Conservation (phyloP, 2,113 vertebrate genomes). For the Poecilia latipinna region DNA sequence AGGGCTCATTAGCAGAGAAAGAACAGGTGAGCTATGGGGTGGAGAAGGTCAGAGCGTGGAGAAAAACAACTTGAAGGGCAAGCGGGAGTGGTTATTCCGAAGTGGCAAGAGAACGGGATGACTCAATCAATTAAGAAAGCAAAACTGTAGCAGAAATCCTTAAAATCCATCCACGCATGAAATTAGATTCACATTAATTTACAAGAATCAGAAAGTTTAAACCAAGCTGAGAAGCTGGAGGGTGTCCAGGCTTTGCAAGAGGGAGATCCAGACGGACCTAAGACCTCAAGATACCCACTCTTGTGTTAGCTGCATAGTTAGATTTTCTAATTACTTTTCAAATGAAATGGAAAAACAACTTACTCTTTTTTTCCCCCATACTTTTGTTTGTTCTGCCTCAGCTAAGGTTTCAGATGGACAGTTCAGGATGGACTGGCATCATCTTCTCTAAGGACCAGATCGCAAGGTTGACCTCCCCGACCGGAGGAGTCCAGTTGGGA, state of each 20-base stretch:
- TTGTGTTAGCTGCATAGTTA: neutral
- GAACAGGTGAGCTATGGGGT: conserved; percentile 11
- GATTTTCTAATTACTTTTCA: neutral
- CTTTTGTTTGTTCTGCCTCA: neutral
- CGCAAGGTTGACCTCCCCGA: neutral
- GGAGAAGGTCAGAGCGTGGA: neutral
- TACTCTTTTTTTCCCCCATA: neutral
- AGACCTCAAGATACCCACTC: neutral
- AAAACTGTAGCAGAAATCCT: neutral
- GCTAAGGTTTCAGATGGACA: neutral
- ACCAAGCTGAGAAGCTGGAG: neutral
- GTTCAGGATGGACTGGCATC: neutral
- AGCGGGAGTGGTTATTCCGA: neutral
- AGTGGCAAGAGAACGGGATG: neutral
- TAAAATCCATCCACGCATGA: no score
- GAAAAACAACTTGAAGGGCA: neutral
- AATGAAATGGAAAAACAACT: neutral
- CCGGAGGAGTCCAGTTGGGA: neutral
- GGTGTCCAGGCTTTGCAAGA: neutral
- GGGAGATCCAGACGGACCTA: neutral
- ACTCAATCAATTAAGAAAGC: conserved; percentile 13
- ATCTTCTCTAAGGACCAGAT: neutral
- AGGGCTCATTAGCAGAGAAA: conserved; percentile 18
- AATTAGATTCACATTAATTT: neutral
- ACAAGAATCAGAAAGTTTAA: neutral